Percentiles rank a stretch among this genome's conserved stretches.
These are phyloP conservation scores for Drosophila quinaria DNA, from an alignment of 2,888 invertebrate species.

Conservation along the genomic window DNA sequence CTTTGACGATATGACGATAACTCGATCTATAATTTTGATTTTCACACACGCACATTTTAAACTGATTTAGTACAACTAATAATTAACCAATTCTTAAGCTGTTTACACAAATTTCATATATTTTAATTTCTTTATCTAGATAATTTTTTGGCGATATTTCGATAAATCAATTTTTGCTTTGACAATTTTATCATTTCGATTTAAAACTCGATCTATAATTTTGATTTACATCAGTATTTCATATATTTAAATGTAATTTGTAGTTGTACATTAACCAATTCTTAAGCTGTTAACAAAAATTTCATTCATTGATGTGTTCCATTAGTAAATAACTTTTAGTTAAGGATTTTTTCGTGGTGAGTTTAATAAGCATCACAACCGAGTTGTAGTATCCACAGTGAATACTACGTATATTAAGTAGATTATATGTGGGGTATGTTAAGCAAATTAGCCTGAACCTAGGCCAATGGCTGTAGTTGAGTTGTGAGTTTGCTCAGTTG, in stretches of 20 bases:
- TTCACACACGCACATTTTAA: too few species aligned
- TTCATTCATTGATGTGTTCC: neutral
- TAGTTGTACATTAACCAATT: neutral
- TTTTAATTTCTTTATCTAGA: neutral
- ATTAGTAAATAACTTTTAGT: conserved; percentile 8
- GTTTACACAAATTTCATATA: neutral
- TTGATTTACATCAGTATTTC: too few species aligned
- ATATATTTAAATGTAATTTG: too few species aligned
- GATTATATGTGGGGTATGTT: conserved; percentile 61
- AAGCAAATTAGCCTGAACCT: conserved; percentile 69
- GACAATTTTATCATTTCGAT: too few species aligned
- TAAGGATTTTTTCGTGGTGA: neutral
- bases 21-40: too few species aligned
- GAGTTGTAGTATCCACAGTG: conserved; percentile 20
- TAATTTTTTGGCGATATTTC: too few species aligned
- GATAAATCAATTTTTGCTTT: too few species aligned
- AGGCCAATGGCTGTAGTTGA: conserved; percentile 32
- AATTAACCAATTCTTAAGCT: neutral
- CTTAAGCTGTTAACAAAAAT: neutral
- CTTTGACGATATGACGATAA: too few species aligned
- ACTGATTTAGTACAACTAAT: too few species aligned
- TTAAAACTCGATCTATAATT: too few species aligned
- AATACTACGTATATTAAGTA: conserved; percentile 35
- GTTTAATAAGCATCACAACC: conserved; percentile 1
- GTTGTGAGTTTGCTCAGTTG: neutral